A percentile compares a stretch with the other conserved stretches of the same genome.
Conservation (phyloP, 2,888 invertebrate species). For the Eubasilissa splendida region DNA sequence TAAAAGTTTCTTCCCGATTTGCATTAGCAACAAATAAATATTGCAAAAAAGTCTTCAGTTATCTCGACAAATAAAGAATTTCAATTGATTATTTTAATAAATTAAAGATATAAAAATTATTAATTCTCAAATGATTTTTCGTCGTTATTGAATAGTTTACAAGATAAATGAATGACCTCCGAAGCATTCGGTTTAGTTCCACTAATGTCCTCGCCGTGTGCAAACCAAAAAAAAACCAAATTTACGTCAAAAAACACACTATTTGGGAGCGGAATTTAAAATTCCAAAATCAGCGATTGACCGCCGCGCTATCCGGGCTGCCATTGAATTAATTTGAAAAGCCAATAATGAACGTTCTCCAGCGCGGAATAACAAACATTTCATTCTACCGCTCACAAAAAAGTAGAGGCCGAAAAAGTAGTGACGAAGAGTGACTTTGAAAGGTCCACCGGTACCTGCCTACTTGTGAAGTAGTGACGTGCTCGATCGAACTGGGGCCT, state of each 20-base stretch:
- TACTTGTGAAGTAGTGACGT: conserved; percentile 15
- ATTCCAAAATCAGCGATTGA: neutral
- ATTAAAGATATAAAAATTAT: no score
- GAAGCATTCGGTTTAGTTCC: no score
- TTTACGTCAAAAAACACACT: neutral
- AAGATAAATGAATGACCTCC: no score
- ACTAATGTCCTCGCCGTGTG: no score
- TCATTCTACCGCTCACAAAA: conserved; percentile 29
- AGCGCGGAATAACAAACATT: conserved; percentile 23
- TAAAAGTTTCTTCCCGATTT: no score
- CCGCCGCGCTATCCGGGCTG: neutral
- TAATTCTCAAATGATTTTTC: no score
- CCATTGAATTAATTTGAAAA: conserved; percentile 9
- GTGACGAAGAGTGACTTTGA: conserved; percentile 28
- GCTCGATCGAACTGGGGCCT: conserved; percentile 8
- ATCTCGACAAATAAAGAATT: no score
- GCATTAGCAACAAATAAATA: no score
- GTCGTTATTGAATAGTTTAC: no score
- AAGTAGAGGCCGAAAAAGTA: neutral
- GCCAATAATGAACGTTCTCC: conserved; percentile 12
- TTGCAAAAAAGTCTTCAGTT: no score
- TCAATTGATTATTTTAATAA: no score
- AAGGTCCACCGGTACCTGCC: conserved; percentile 9
- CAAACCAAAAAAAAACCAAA: no score
- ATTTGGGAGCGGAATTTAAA: neutral